Conservation (phyloP, 92 coral and sea anemone genomes). For the Chrysogorgia sp. region DNA sequence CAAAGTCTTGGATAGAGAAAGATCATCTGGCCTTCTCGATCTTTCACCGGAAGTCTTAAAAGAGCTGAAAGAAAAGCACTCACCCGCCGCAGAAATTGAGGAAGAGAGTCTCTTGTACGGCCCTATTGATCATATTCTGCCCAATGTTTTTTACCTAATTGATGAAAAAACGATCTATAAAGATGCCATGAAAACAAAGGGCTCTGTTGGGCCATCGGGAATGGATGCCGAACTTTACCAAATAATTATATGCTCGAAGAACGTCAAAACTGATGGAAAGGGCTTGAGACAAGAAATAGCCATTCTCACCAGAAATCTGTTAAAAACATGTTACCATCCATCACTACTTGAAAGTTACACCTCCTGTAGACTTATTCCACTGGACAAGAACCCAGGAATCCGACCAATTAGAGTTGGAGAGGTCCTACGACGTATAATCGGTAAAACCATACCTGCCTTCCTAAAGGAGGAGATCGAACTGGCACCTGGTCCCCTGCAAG, state of each 20-base stretch:
- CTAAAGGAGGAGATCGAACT: no score
- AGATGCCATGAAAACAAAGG: slow-evolving; percentile 37
- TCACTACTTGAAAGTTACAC: slow-evolving; percentile 1
- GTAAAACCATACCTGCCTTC: no score
- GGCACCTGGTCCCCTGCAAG: no score
- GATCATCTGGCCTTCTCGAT: no score
- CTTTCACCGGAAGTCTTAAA: neutral
- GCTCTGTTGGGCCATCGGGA: slow-evolving; percentile 52
- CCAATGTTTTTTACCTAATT: slow-evolving; percentile 27
- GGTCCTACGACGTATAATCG: no score
- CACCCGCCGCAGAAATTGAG: slow-evolving; percentile 27
- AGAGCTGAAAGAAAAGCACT: neutral
- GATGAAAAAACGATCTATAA: slow-evolving; percentile 23
- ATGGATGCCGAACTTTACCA: slow-evolving; percentile 57
- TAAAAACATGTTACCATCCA: slow-evolving; percentile 19
- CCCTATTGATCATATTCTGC: neutral
- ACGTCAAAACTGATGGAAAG: slow-evolving; percentile 43
- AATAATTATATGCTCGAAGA: slow-evolving; percentile 53
- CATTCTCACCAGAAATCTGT: slow-evolving; percentile 39
- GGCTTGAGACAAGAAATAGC: slow-evolving; percentile 48
- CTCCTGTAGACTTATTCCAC: slow-evolving; percentile 53
- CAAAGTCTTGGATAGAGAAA: no score
- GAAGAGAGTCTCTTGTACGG: slow-evolving; percentile 18
- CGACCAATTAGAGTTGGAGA: no score
- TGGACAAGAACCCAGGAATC: no score